Conservation (phyloP, 2,888 invertebrate species). For the Spicauda simplicius region DNA sequence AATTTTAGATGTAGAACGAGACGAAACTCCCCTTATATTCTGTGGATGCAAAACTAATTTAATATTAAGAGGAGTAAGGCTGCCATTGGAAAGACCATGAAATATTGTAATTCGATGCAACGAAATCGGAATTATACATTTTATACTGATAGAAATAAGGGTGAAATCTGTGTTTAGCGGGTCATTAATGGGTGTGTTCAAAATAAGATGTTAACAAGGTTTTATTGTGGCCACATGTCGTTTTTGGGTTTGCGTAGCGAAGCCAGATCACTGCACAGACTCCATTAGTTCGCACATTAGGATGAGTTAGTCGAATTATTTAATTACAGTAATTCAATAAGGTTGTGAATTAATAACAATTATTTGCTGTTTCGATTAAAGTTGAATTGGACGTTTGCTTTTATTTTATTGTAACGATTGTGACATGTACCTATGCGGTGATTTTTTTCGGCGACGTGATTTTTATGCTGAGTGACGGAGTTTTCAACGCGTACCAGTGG, state of each 20-base stretch:
- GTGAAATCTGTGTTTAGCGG: constrained; percentile 43
- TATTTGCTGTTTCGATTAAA: constrained; percentile 60
- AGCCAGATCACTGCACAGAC: constrained; percentile 78
- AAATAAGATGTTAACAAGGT: constrained; percentile 54
- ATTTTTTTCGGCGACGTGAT: constrained; percentile 30
- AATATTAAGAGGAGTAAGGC: constrained; percentile 49
- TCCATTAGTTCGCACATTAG: constrained; percentile 85
- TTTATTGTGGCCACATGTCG: constrained; percentile 70
- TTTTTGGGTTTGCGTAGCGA: constrained; percentile 56
- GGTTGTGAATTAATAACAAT: constrained; percentile 79
- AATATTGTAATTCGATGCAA: constrained; percentile 44
- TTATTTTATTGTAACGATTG: constrained; percentile 59
- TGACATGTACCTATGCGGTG: constrained; percentile 57
- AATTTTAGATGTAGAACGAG: constrained; percentile 55
- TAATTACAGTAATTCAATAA: constrained; percentile 85
- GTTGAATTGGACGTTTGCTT: constrained; percentile 57
- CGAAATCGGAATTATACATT: constrained; percentile 35
- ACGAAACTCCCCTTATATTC: constrained; percentile 54
- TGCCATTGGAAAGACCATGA: constrained; percentile 3
- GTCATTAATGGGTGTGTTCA: constrained; percentile 59
- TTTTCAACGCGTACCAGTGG: constrained; percentile 22
- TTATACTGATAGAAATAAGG: constrained; percentile 50
- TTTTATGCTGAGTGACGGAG: constrained; percentile 39
- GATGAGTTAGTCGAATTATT: constrained; percentile 81
- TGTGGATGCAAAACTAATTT: constrained; percentile 48